Base-by-base conservation (phyloP, 2,888 invertebrate species). In the Agrochola circellaris region DNA sequence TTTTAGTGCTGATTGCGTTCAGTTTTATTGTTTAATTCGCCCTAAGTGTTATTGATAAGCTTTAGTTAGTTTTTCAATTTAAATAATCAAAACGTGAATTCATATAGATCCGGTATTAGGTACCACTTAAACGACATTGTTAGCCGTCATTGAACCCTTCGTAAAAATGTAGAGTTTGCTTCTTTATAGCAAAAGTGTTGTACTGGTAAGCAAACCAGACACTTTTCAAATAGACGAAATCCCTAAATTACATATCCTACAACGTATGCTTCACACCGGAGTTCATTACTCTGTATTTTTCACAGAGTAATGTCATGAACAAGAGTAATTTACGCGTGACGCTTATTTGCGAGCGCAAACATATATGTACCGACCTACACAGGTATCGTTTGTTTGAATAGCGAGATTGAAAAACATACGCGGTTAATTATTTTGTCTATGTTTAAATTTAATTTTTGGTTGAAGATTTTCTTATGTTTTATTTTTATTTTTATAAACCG, bases 361-460 rank as follows among this genome's bases (percentile, higher is more conserved):
- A 58, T 56, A 23, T 23, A 23, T n/a, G n/a, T 13, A 56, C n/a
- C 56, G 5, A 58, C 11, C 15, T 34, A n/a, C 34, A 42, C 23
- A 30, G 51, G 17, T 54, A 26, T 26, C 48, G 38, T 62, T 62
- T 68, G 62, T 77, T 69, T 62, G 60, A 56, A 65, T 48, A 67
- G n/a, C 9, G 3, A 60, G 67, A 82, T 78, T 83, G 61, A 56
- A 75, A 83, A 73, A 73, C 61, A 69, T 45, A 68, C 38, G 13
- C 23, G 17, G 26, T 45, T 26, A 26, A 77, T 54, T 75, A 30
- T 62, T 45, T 56, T 54, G 26, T 51, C 9, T 26, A 48, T 34
- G 0, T 30, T n/a, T 17, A 17, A 17, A 38, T 38, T 64, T 15
- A 23, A 62, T n/a, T n/a, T 64, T n/a, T 48, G 4, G 6, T 7